A percentile compares a stretch with the other conserved stretches of the same genome.
Conservation (phyloP, 2,888 invertebrate species). For the Andrena praecox region DNA sequence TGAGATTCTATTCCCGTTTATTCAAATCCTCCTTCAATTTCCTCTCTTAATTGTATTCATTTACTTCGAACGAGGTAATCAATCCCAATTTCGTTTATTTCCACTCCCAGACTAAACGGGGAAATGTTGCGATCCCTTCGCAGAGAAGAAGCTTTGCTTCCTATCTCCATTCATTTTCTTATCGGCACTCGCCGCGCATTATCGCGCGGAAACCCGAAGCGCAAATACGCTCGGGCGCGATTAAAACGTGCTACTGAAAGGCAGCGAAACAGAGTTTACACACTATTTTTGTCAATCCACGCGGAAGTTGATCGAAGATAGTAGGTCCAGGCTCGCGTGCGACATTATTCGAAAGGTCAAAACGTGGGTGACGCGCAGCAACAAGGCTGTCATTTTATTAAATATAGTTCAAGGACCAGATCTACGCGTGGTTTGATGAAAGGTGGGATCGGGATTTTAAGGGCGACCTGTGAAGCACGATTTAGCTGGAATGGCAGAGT, state of each 20-base stretch:
- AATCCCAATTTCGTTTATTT: not conserved
- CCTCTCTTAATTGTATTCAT: not conserved
- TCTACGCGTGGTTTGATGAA: slow-evolving; percentile 7
- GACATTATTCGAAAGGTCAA: slow-evolving; percentile 1
- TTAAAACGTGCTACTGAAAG: not conserved
- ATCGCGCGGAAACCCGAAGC: not conserved
- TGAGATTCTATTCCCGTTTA: not conserved
- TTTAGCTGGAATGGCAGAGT: slow-evolving; percentile 36
- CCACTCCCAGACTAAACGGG: not conserved
- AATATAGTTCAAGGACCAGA: slow-evolving; percentile 49
- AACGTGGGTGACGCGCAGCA: not conserved
- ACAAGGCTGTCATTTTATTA: slow-evolving; percentile 29
- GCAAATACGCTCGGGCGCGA: not conserved
- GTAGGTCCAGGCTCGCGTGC: not conserved
- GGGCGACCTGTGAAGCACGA: slow-evolving; percentile 6
- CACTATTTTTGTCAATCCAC: slow-evolving; percentile 4
- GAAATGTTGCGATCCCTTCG: not conserved
- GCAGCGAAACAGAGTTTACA: too few species aligned
- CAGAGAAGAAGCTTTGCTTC: not conserved
- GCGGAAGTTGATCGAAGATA: not conserved
- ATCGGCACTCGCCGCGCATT: not conserved
- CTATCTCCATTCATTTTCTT: not conserved
- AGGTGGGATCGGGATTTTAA: slow-evolving; percentile 30
- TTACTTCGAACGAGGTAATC: not conserved
- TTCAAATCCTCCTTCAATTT: not conserved